Conservation (phyloP, 1,140 invertebrate species). For the Orius laevigatus region DNA sequence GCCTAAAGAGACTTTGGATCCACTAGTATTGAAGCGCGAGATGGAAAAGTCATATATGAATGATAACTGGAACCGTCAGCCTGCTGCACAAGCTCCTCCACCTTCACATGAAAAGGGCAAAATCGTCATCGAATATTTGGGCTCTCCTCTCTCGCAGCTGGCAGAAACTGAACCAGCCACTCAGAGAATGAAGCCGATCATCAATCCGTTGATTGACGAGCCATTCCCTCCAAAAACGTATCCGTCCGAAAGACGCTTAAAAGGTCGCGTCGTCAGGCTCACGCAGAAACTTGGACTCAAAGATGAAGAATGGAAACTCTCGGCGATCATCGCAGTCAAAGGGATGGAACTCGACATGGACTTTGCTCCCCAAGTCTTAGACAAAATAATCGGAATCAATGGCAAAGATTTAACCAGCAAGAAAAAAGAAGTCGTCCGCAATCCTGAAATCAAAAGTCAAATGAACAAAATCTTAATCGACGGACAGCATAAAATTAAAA, state of each 20-base stretch:
- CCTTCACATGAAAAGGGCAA: not conserved
- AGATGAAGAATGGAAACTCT: constrained; percentile 8
- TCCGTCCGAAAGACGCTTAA: not conserved
- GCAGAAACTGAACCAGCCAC: not conserved
- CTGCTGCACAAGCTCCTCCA: too few relatives aligned
- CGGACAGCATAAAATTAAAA: constrained; percentile 8
- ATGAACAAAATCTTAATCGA: constrained; percentile 11
- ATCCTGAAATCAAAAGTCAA: constrained; percentile 9
- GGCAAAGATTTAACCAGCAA: constrained; percentile 7
- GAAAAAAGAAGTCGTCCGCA: not conserved
- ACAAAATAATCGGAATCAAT: constrained; percentile 13
- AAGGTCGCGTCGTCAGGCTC: constrained; percentile 7
- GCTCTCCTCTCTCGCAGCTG: not conserved
- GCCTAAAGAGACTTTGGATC: constrained; percentile 3
- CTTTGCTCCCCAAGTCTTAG: constrained; percentile 13
- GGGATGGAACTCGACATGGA: constrained; percentile 13
- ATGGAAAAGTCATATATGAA: too few relatives aligned
- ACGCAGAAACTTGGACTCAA: constrained; percentile 8
- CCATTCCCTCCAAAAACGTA: constrained; percentile 14
- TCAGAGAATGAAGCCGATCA: not conserved
- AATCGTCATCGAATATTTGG: constrained; percentile 1
- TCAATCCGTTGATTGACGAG: not conserved
- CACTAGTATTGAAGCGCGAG: not conserved
- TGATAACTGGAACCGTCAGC: too few relatives aligned
- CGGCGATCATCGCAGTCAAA: constrained; percentile 8